Conservation (phyloP, 2,888 invertebrate genomes). For the Alitta virens region DNA sequence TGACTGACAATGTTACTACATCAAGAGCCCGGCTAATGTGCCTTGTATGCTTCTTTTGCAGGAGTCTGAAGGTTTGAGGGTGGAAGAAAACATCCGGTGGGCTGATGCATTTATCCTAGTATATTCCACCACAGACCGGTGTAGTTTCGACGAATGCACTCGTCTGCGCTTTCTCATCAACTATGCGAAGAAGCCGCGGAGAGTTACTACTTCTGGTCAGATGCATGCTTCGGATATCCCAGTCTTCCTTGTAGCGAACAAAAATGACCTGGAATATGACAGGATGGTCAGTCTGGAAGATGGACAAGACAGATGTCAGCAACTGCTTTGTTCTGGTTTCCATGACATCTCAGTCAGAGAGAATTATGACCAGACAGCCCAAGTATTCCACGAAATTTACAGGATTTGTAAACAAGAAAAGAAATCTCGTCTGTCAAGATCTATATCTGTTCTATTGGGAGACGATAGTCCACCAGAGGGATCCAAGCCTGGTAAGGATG, state of each 20-base stretch:
- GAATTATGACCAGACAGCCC: constrained; percentile 4
- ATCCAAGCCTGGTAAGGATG: not conserved
- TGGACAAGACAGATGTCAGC: constrained; percentile 31
- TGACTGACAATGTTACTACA: no score
- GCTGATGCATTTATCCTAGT: constrained; percentile 83
- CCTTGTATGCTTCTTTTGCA: not conserved
- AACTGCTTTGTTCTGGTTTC: constrained; percentile 29
- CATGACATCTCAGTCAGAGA: constrained; percentile 16
- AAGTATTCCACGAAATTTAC: constrained; percentile 10
- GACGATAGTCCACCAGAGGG: not conserved
- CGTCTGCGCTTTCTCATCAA: constrained; percentile 46
- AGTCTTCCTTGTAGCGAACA: constrained; percentile 80
- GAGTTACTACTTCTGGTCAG: constrained; percentile 15
- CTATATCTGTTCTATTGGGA: not conserved
- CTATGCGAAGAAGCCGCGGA: constrained; percentile 40
- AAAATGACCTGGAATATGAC: constrained; percentile 75
- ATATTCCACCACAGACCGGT: constrained; percentile 85
- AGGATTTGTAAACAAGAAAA: not conserved
- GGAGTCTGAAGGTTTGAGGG: constrained; percentile 36
- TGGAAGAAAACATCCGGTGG: constrained; percentile 81
- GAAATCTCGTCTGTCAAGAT: not conserved
- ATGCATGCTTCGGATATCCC: constrained; percentile 64
- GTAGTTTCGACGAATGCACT: constrained; percentile 66
- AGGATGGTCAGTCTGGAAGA: constrained; percentile 64
- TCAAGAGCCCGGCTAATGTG: no score